Conservation (phyloP, 2,888 invertebrate genomes). For the Apodemia hepburni region DNA sequence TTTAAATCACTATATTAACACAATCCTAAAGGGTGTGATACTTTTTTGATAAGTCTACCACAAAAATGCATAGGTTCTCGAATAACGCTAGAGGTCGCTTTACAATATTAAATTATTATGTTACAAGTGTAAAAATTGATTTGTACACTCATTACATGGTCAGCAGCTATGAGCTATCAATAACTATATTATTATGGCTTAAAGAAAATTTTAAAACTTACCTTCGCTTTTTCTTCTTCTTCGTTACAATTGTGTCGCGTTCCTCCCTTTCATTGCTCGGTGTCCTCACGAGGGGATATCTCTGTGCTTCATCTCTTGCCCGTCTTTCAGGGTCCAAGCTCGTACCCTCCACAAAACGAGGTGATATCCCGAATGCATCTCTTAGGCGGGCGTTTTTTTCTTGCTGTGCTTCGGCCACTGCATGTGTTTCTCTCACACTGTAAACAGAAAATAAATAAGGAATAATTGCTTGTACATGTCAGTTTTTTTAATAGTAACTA, state of each 20-base stretch:
- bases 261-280: conserved; percentile 83
- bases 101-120: too few relatives aligned
- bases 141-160: too few relatives aligned
- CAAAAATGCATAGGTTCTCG: too few relatives aligned
- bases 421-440: conserved; percentile 97
- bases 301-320: conserved; percentile 70
- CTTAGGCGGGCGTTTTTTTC: conserved; percentile 96
- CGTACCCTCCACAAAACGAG: conserved; percentile 95
- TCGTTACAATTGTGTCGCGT: conserved; percentile 66
- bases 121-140: too few relatives aligned
- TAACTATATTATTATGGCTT: too few relatives aligned
- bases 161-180: too few relatives aligned
- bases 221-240: conserved; percentile 89
- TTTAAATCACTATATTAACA: too few relatives aligned
- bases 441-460: conserved; percentile 20
- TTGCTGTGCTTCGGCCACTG: conserved; percentile 96
- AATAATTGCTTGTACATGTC: neutral
- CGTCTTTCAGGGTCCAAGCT: conserved; percentile 90
- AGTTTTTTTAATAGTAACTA: too few relatives aligned
- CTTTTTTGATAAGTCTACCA: too few relatives aligned
- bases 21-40: too few relatives aligned
- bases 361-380: conserved; percentile 96
- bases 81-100: too few relatives aligned
- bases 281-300: conserved; percentile 88
- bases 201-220: conserved; percentile 43